Base-by-base conservation (phyloP, 2,113 vertebrate species). In the Chlorodrepanis virens region DNA sequence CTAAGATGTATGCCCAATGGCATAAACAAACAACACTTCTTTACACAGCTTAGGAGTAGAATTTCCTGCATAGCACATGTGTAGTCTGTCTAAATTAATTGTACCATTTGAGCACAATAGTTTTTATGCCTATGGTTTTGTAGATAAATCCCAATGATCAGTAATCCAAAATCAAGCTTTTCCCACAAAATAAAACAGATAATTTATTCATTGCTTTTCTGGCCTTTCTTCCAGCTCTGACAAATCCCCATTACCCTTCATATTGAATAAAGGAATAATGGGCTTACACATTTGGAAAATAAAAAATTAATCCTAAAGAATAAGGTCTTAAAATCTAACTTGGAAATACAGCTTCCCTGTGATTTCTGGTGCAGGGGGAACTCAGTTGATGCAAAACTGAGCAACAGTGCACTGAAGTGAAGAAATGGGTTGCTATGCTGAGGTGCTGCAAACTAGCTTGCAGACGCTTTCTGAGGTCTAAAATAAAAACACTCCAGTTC, bases 41-140 rank as follows among this genome's bases (percentile, higher is more conserved):
- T 93, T 50, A 65, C 14, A 6, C 14, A 35, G 29, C 16, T 77
- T 65, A 80, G 49, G 61, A 76, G 33, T 52, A 65, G 39, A 52
- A 88, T 59, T 80, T 49, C 42, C 63, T 86, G 39, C 59, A 31
- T 6, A 63, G 42, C 42, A 20, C 2, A 0, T 42, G 35, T 81
- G 59, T 29, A 39, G 0, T 23, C 24, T 67, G 47, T 33, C 42
- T 54, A 25, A 77, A 90, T 69, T 81, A 61, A 57, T 47, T 1
- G 0, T 54, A 10, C 68, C 74, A 15, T 70, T 88, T 7, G 5
- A 70, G 37, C 0, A 0, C 1, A 1, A 19, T 37, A 37, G 8
- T 9, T 45, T 96, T 79, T 72, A 64, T 69, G n/a, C 53, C 57
- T 64, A 10, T 0, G 2, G 14, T 71, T 89, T 93, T 68, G 33